Conservation (phyloP, 2,113 vertebrate genomes). For the Leptocoma aspasia region DNA sequence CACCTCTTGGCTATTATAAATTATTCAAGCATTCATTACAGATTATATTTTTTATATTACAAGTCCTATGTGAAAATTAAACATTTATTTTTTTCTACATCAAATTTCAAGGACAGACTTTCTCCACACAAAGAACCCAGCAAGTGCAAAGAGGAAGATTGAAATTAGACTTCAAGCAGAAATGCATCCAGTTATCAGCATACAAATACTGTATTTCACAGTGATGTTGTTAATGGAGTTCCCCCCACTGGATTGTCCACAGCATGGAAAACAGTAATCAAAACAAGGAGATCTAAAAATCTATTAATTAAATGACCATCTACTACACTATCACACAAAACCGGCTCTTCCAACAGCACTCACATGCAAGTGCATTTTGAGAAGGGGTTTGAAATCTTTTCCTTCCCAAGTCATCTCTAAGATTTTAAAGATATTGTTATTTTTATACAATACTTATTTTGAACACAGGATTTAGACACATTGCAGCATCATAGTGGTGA, state of each 20-base stretch:
- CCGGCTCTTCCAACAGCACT: background rate
- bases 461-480: background rate
- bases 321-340: background rate
- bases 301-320: background rate
- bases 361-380: background rate
- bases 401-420: background rate
- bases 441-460: background rate
- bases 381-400: background rate
- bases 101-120: background rate
- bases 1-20: background rate
- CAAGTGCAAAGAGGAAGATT: background rate
- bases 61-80: background rate
- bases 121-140: background rate
- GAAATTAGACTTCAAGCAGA: background rate
- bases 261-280: background rate
- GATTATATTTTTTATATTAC: background rate
- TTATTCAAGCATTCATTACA: background rate
- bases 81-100: background rate
- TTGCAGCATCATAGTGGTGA: background rate
- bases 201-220: background rate
- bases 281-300: background rate
- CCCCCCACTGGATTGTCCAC: background rate
- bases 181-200: constrained; percentile 39
- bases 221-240: background rate
- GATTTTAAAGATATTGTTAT: background rate